phyloP scores from a whole-genome alignment of 2,797 vertebrate species.

The Smutsia gigantea region DNA sequence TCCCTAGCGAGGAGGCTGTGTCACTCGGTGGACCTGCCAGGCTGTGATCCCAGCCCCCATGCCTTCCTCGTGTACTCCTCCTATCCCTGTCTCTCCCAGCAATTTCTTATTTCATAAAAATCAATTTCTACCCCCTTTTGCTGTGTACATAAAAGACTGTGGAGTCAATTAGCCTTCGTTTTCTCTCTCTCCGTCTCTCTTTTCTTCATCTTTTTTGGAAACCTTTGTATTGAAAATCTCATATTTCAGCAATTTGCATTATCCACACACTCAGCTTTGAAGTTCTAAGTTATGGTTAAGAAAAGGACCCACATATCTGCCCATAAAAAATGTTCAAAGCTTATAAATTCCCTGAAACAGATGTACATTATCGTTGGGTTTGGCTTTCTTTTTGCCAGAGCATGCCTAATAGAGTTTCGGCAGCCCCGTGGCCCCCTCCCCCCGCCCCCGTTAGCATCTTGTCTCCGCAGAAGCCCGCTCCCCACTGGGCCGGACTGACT shows the following conservation, averaged over 20 bases:
- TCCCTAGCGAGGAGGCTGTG: background rate
- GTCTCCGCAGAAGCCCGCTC: constrained; percentile 81
- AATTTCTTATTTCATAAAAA: constrained; percentile 87
- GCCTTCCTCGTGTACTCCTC: background rate
- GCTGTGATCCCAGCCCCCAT: background rate
- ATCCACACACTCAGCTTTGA: constrained; percentile 99
- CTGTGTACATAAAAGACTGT: constrained; percentile 94
- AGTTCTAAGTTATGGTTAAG: constrained; percentile 97
- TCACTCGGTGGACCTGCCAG: too few relatives aligned
- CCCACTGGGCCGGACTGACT: constrained; percentile 96
- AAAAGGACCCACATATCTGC: constrained; percentile 97
- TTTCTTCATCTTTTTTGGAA: constrained; percentile 89
- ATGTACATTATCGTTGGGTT: constrained; percentile 99
- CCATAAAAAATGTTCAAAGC: constrained; percentile 99
- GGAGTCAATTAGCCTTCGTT: constrained; percentile 96
- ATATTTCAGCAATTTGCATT: constrained; percentile 98
- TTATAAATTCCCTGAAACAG: constrained; percentile 99
- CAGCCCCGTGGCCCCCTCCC: constrained; percentile 92
- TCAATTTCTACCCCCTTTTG: constrained; percentile 89
- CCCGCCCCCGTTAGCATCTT: constrained; percentile 94
- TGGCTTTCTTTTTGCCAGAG: constrained; percentile 93
- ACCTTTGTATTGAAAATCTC: constrained; percentile 92
- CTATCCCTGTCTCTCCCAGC: constrained; percentile 53
- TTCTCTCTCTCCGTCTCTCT: constrained; percentile 80
- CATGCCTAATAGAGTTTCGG: constrained; percentile 95